Percentiles rank a stretch among this genome's conserved stretches.
These are phyloP conservation scores for Catagonus wagneri DNA, from an alignment of 2,113 vertebrate species.

Conservation along the genomic window DNA sequence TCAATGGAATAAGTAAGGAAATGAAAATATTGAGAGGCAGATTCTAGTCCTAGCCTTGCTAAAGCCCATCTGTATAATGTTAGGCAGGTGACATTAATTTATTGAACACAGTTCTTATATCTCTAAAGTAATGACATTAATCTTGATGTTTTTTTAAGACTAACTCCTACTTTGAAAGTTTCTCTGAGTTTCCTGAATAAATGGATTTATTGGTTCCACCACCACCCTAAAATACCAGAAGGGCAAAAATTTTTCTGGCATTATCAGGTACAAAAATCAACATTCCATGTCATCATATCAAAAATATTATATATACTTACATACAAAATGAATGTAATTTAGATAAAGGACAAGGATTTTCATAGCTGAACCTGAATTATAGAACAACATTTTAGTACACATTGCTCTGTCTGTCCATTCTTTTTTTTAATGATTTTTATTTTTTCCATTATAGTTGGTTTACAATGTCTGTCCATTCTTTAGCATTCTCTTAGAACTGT, in stretches of 20 bases:
- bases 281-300: not conserved
- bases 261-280: not conserved
- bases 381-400: not conserved
- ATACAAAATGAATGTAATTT: not conserved
- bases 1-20: not conserved
- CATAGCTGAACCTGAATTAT: not conserved
- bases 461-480: not conserved
- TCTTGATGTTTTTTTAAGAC: not conserved
- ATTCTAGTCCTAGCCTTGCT: not conserved
- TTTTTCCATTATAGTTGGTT: no score
- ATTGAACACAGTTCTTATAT: not conserved
- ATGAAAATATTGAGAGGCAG: not conserved
- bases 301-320: conserved; percentile 16
- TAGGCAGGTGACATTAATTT: conserved; percentile 22
- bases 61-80: not conserved
- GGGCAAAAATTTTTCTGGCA: not conserved
- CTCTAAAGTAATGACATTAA: conserved; percentile 14
- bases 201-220: not conserved
- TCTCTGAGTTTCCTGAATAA: conserved; percentile 44
- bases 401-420: not conserved
- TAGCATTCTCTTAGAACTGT: conserved; percentile 47
- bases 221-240: not conserved
- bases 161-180: conserved; percentile 19
- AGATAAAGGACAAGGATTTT: not conserved
- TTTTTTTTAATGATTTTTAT: not conserved